A percentile compares a stretch with the other conserved stretches of the same genome.
Evolutionary conservation across 2,888 invertebrate species (phyloP).

Genomic region (Leptogaster cylindrica): DNA sequence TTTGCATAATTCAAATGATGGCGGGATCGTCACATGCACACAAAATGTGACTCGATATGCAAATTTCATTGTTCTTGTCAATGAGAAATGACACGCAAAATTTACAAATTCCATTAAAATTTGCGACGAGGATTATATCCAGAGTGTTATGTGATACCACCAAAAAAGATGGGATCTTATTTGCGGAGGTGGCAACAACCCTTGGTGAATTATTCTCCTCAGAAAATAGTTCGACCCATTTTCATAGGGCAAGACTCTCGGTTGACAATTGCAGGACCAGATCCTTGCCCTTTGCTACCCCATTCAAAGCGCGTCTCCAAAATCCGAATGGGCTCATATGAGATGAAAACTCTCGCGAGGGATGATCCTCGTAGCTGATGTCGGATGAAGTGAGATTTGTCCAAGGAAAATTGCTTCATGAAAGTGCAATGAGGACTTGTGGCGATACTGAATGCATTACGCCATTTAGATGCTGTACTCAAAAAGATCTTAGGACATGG

Average conservation of each 20-base stretch:
- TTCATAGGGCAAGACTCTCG: too few species aligned
- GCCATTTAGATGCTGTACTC: too few species aligned
- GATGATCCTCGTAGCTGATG: neutral
- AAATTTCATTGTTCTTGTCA: conserved; percentile 24
- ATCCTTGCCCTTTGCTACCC: too few species aligned
- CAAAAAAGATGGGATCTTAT: too few species aligned
- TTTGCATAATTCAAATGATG: conserved; percentile 29
- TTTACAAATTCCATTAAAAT: conserved; percentile 16
- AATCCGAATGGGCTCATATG: conserved; percentile 12
- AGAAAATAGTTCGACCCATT: too few species aligned
- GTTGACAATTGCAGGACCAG: too few species aligned
- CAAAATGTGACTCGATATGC: neutral
- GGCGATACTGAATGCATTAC: too few species aligned
- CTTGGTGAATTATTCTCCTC: too few species aligned
- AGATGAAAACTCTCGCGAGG: neutral
- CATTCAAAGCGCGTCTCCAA: neutral
- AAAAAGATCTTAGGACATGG: too few species aligned
- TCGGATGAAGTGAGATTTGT: conserved; percentile 17
- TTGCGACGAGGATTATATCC: conserved; percentile 11
- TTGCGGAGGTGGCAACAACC: too few species aligned
- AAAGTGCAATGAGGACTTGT: conserved; percentile 22
- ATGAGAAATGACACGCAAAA: conserved; percentile 25
- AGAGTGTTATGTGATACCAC: neutral
- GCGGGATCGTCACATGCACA: conserved; percentile 10
- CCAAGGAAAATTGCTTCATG: conserved; percentile 24